phyloP scores from a whole-genome alignment of 2,113 vertebrate species.

The Antechinus stuartii region DNA sequence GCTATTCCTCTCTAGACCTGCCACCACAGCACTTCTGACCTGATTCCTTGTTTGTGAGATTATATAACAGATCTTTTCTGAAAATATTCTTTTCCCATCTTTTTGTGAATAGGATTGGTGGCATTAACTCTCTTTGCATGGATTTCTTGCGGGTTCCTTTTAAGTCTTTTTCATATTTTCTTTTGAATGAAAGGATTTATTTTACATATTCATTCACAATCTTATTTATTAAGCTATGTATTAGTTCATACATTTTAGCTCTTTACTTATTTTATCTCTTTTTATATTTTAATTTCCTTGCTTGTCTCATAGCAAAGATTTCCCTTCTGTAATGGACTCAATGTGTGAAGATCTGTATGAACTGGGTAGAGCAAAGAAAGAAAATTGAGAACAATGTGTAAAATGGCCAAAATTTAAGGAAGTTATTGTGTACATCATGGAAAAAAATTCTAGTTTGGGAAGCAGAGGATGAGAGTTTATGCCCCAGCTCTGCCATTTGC shows the following conservation, averaged over 20 bases:
- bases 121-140: conserved; percentile 50
- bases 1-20: conserved; percentile 35
- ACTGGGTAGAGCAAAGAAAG: not conserved
- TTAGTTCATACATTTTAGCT: not conserved
- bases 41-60: conserved; percentile 65
- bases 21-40: conserved; percentile 53
- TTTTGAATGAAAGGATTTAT: conserved; percentile 57
- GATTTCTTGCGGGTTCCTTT: conserved; percentile 53
- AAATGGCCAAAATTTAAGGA: no score
- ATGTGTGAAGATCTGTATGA: not conserved
- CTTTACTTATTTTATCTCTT: not conserved
- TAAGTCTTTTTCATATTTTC: conserved; percentile 14
- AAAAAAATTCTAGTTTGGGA: no score
- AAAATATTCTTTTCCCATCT: conserved; percentile 63
- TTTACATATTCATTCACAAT: not conserved
- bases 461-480: no score
- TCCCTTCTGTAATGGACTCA: not conserved
- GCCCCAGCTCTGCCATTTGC: no score
- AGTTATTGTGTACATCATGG: no score
- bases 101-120: conserved; percentile 46
- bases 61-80: conserved; percentile 67
- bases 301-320: not conserved
- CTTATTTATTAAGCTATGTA: not conserved
- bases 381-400: not conserved
- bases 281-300: not conserved